Percentiles rank a stretch among this genome's conserved stretches.
Evolutionary conservation across 2,797 vertebrate genomes (phyloP).

Genomic region (Phoeniculus purpureus): DNA sequence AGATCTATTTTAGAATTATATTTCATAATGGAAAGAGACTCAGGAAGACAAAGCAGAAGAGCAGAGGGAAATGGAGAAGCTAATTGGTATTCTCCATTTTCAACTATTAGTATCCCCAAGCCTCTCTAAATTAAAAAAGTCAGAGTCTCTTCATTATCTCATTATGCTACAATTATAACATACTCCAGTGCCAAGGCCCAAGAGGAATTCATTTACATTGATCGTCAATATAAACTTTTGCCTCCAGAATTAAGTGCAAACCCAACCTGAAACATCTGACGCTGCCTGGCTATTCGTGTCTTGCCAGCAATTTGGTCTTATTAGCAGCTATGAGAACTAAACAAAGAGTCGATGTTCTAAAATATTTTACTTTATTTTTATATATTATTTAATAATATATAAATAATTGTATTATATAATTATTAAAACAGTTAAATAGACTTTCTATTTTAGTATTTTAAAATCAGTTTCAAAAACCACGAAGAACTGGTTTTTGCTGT

Average conservation of each 20-base stretch:
- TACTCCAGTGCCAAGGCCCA: slow-evolving; percentile 41
- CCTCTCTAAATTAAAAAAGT: slow-evolving; percentile 16
- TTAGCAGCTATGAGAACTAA: background rate
- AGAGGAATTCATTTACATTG: slow-evolving; percentile 47
- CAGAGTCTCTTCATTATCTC: slow-evolving; percentile 69
- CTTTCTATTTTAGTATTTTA: background rate
- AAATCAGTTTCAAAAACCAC: background rate
- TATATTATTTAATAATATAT: too few species aligned
- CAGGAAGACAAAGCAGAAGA: background rate
- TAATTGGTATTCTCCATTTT: slow-evolving; percentile 75
- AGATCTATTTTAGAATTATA: too few species aligned
- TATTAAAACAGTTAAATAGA: too few species aligned
- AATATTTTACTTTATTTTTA: too few species aligned
- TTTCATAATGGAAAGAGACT: slow-evolving; percentile 25
- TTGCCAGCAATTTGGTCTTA: background rate
- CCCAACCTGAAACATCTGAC: slow-evolving; percentile 4
- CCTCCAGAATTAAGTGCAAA: slow-evolving; percentile 33
- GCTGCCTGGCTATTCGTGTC: background rate
- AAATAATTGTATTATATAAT: too few species aligned
- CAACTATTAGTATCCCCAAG: slow-evolving; percentile 56
- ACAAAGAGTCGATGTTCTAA: background rate
- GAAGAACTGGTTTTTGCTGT: background rate
- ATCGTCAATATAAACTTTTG: slow-evolving; percentile 45
- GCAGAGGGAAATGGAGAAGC: slow-evolving; percentile 28
- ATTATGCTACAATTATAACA: slow-evolving; percentile 67